phyloP scores from a whole-genome alignment of 2,113 vertebrate genomes.

The Bubo bubo region DNA sequence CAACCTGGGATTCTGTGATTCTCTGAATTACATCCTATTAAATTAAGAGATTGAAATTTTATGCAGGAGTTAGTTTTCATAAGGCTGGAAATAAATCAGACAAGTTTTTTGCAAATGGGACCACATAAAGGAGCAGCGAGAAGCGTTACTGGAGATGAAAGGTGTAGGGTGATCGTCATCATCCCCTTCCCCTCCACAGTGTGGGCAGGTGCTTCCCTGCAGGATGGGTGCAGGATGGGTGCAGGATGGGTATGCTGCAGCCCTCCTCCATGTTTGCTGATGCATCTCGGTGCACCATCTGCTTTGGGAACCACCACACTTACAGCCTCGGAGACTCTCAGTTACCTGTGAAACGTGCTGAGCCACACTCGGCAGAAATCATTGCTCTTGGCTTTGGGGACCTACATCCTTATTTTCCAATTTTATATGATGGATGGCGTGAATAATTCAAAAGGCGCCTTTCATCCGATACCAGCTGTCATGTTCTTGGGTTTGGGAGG shows the following conservation, averaged over 20 bases:
- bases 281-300: no score
- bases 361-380: neutral
- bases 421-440: fast-evolving
- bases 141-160: fast-evolving
- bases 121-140: fast-evolving
- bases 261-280: no score
- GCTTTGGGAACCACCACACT: fast-evolving
- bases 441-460: neutral
- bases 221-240: no score
- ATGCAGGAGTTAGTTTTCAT: neutral
- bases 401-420: neutral
- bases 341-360: fast-evolving
- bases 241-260: neutral
- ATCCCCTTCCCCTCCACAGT: fast-evolving
- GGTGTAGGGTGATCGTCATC: no score
- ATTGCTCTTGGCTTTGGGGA: neutral
- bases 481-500: neutral
- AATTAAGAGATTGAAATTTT: neutral
- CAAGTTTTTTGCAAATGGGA: neutral
- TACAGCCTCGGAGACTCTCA: neutral
- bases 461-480: fast-evolving
- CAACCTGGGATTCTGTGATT: no score
- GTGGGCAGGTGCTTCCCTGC: neutral
- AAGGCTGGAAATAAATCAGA: neutral
- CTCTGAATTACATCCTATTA: neutral